Percentiles rank a stretch among this genome's conserved stretches.
These are phyloP conservation scores for Steatocranus sp. DNA, from an alignment of 2,797 vertebrate genomes.

Conservation along the genomic window DNA sequence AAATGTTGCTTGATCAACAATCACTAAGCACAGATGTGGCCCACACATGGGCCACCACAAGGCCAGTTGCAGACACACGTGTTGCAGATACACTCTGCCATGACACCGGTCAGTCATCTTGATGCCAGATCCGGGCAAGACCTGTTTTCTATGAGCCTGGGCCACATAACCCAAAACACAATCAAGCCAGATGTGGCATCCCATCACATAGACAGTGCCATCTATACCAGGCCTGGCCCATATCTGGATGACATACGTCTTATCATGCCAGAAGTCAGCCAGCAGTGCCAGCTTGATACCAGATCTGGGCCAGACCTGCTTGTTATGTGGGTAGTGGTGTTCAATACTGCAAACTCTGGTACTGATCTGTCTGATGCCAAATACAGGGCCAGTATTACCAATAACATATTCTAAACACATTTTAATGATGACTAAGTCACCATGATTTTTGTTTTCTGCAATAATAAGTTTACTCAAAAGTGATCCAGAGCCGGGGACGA, in stretches of 20 bases:
- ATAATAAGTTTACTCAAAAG: background rate
- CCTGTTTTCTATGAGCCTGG: no score
- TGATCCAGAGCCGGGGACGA: accelerated
- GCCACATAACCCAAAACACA: no score
- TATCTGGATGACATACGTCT: background rate
- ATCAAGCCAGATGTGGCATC: no score
- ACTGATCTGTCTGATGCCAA: background rate
- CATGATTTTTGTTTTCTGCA: background rate
- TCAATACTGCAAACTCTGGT: background rate
- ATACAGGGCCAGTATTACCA: background rate
- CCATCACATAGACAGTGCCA: background rate
- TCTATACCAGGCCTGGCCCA: background rate
- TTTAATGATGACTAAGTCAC: background rate
- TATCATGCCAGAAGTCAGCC: background rate
- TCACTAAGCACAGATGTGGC: background rate
- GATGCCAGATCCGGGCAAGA: background rate
- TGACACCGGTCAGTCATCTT: no score
- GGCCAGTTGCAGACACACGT: background rate
- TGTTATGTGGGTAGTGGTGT: background rate
- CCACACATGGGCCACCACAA: background rate
- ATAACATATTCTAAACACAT: background rate
- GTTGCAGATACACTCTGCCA: no score
- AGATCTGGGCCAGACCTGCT: background rate
- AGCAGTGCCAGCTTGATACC: background rate
- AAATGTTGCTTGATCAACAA: background rate